Evolutionary conservation across 2,888 invertebrate genomes (phyloP), one percentile per base, ranked within the genome.

Genomic region (Philopedon plagiatum): DNA sequence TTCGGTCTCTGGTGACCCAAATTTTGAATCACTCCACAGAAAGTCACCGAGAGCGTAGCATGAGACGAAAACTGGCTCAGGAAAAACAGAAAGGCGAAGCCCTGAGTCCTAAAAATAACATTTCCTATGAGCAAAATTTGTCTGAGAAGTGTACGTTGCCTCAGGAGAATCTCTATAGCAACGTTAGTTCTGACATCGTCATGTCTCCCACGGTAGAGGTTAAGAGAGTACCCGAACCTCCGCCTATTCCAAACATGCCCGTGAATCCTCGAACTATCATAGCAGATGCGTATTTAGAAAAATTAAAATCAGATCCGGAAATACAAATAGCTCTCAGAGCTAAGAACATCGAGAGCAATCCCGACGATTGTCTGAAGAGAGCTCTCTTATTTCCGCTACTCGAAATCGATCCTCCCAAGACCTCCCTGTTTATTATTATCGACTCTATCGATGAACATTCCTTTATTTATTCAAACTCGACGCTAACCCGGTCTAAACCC

Each of bases 381-480:
- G 94, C 96, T 0, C 87, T 98, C 0, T 86, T 98, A 15, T 94
- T 95, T 80, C 98, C 98, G 0, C 87, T 98, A 26, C 85, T 95
- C 44, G 94, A 96, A 82, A 90, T 97, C 5, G 94, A 93, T 70
- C 93, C 95, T 2, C 96, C 97, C 0, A 94, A 95, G 82, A 93
- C 93, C 68, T 92, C 93, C 18, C 87, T 96, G 66, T 92, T 97
- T 79, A 87, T 98, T 49, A 86, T 98, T 5, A 95, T 98, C 0
- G 98, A 98, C 83, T 97, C 96, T 0, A 93, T 98, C 19, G 97
- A 98, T 83, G 97, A 98, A 81, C 90, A 90, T 78, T 88, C 88
- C 67, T 88, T 89, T 63, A 87, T 88, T 60, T 89, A 89, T 76
- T 83, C 88, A 5, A 89, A 89, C 78, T 87, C 88, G 1, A 90